Base-by-base conservation (phyloP, 1,140 invertebrate species). In the Latrodectus geometricus region DNA sequence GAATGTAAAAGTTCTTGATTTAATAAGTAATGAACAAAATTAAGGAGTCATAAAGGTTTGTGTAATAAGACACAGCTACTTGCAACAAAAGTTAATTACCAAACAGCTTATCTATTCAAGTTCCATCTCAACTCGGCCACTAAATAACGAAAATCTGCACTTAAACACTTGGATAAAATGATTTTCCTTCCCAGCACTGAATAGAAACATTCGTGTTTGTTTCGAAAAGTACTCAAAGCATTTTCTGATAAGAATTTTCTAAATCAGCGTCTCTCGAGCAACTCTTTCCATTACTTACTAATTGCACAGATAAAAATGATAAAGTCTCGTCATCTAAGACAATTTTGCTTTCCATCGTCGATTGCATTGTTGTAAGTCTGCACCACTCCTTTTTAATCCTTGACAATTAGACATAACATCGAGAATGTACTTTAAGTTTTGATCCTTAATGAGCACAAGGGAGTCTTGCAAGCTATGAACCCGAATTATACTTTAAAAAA, bases 71-170 rank as follows among this genome's bases (percentile, higher is more conserved):
- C 65, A 15, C 23, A 61, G 49, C 21, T 69, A 70, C 20, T 77
- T n/a, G 21, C 35, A 77, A 85, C 83, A 77, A 85, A 85, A 78
- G 83, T 85, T 85, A 85, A 85, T 85, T 85, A 85, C 74, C 8
- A 69, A 72, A 61, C 83, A 85, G 21, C 83, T 85, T 85, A 85
- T 85, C 83, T n/a, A n/a, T n/a, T n/a, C n/a, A n/a, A 76, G 75
- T 68, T 85, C 35, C 83, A 77, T 50, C 74, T 77, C 14, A 65
- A 56, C 35, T 50, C 66, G 20, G 20, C 61, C 65, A 20, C 74
- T 77, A 77, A 85, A 85, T 85, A 85, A 85, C 83, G 68, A 77
- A 84, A 85, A 76, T 85, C 73, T 74, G 21, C 68, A 9, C 81
- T 84, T 84, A 68, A 84, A 84, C 61, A 75, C 72, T 21, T 50